A percentile compares a stretch with the other conserved stretches of the same genome.
Conservation (phyloP, 2,797 vertebrate species). For the Eulemur coronatus region DNA sequence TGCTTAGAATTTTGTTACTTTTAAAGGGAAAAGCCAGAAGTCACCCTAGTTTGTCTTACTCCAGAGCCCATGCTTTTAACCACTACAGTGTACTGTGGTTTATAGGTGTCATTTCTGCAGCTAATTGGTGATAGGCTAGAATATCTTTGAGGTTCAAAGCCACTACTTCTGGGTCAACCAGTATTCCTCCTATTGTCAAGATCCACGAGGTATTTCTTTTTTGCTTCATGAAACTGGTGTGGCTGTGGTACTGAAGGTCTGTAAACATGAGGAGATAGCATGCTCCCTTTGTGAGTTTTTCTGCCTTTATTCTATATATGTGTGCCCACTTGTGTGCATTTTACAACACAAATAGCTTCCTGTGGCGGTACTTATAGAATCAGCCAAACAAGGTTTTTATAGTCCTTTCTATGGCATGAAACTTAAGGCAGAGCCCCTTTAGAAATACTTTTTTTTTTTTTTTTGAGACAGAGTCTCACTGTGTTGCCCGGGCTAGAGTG, state of each 20-base stretch:
- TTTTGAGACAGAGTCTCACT: too few relatives aligned
- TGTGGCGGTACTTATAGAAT: background rate
- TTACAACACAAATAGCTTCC: background rate
- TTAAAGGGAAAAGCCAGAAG: background rate
- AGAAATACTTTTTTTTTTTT: background rate
- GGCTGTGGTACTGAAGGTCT: background rate
- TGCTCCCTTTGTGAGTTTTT: background rate
- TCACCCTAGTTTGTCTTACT: background rate
- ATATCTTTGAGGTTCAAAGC: background rate
- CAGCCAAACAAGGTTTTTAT: background rate
- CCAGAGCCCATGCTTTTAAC: background rate
- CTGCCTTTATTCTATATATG: background rate
- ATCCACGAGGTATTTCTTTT: background rate
- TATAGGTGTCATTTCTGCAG: background rate
- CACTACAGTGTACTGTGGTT: background rate
- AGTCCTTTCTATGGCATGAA: background rate
- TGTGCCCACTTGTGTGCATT: background rate
- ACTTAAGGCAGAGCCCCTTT: background rate
- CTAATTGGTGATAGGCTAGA: background rate
- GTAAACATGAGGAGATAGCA: background rate
- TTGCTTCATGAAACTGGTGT: background rate
- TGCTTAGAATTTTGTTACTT: background rate
- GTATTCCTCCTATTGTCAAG: background rate
- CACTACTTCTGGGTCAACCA: background rate
- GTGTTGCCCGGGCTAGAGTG: too few relatives aligned